Conservation (phyloP, 2,797 vertebrate genomes). For the Arnoldichthys spilopterus region DNA sequence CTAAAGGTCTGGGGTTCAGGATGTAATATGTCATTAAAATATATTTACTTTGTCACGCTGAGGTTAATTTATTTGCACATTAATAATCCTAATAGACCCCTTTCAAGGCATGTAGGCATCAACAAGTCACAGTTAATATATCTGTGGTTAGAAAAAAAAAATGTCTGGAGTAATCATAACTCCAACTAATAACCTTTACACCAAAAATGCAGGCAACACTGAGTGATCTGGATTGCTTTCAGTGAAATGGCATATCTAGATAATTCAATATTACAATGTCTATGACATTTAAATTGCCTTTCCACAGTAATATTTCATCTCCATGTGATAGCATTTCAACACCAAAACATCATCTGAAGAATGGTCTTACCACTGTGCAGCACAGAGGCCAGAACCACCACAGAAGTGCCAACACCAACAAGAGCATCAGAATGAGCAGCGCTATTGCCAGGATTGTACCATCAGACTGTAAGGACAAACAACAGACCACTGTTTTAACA, state of each 20-base stretch:
- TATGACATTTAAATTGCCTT: not conserved
- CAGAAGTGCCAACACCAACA: slow-evolving; percentile 89
- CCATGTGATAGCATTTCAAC: not conserved
- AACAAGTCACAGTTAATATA: slow-evolving; percentile 13
- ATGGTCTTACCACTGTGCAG: slow-evolving; percentile 94
- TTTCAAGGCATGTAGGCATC: not conserved
- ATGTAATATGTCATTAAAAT: too few relatives aligned
- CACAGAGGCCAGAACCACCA: slow-evolving; percentile 99
- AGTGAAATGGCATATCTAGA: not conserved
- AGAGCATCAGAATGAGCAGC: slow-evolving; percentile 91
- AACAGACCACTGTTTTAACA: slow-evolving; percentile 11
- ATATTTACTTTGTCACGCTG: not conserved
- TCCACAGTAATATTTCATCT: not conserved
- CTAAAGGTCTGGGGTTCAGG: not conserved
- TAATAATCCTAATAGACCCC: not conserved
- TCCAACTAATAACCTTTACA: not conserved
- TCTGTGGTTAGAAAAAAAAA: not conserved
- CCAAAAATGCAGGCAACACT: not conserved
- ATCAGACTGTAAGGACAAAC: slow-evolving; percentile 82
- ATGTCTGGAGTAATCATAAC: not conserved
- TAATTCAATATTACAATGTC: not conserved
- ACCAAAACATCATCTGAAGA: not conserved
- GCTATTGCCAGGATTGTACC: slow-evolving; percentile 95
- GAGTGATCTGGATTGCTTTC: not conserved
- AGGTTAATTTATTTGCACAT: not conserved